phyloP scores from a whole-genome alignment of 1,140 invertebrate genomes.

The Brachionus asplanchnoidis region DNA sequence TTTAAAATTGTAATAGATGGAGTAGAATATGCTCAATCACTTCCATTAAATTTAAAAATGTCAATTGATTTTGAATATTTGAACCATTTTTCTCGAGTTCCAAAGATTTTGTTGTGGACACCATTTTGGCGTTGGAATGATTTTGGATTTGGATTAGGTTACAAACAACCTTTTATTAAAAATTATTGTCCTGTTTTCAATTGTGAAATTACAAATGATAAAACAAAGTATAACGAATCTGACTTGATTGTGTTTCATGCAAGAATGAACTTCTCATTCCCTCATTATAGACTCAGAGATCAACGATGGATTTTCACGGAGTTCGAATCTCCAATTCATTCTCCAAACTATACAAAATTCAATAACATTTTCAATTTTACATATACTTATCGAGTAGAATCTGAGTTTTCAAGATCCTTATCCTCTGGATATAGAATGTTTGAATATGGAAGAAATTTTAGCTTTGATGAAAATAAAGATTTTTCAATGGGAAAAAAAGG shows the following conservation, averaged over 20 bases:
- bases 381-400: background rate
- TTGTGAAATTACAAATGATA: conserved; percentile 1
- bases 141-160: background rate
- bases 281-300: background rate
- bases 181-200: background rate
- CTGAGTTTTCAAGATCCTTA: background rate
- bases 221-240: background rate
- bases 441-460: background rate
- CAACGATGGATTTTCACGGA: conserved; percentile 4
- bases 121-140: background rate
- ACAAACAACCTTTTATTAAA: background rate
- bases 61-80: background rate
- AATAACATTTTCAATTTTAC: conserved; percentile 35
- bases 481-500: background rate
- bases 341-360: background rate
- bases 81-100: background rate
- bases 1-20: background rate
- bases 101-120: background rate
- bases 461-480: background rate
- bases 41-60: background rate
- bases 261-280: background rate
- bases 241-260: background rate
- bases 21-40: background rate
- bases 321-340: background rate
- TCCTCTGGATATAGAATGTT: conserved; percentile 23